phyloP scores from a whole-genome alignment of 2,888 invertebrate genomes.

The Diaprepes abbreviatus region DNA sequence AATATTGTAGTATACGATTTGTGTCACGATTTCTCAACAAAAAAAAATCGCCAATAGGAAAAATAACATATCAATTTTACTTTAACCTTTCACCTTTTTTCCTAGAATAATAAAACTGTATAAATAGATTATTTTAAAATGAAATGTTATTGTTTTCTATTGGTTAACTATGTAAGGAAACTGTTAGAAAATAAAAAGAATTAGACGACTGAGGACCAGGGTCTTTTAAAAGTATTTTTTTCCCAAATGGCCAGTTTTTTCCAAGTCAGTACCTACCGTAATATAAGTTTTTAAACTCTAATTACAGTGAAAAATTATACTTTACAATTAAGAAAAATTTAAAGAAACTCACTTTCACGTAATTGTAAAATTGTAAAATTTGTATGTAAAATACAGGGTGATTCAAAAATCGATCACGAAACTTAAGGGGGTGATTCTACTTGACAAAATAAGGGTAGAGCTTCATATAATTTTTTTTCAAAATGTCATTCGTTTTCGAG shows the following conservation, averaged over 20 bases:
- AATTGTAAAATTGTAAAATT: too few species aligned
- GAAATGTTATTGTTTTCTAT: slow-evolving; percentile 2
- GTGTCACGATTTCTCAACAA: slow-evolving; percentile 37
- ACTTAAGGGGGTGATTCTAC: too few species aligned
- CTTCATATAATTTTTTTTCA: too few species aligned
- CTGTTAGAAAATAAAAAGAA: slow-evolving; percentile 36
- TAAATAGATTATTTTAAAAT: too few species aligned
- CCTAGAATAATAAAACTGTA: too few species aligned
- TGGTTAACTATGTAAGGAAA: slow-evolving; percentile 26
- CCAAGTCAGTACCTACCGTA: slow-evolving; percentile 27
- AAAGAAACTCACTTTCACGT: too few species aligned
- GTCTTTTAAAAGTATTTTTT: slow-evolving; percentile 40
- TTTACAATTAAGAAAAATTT: slow-evolving; percentile 4
- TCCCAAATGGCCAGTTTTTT: slow-evolving; percentile 45
- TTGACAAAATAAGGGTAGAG: too few species aligned
- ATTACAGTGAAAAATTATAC: slow-evolving; percentile 4
- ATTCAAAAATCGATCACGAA: too few species aligned
- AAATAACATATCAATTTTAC: slow-evolving; percentile 2
- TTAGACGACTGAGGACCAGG: slow-evolving; percentile 49
- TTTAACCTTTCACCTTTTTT: too few species aligned
- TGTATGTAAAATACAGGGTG: too few species aligned
- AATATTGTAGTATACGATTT: slow-evolving; percentile 49
- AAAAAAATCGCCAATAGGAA: neutral
- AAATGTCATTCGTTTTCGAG: too few species aligned
- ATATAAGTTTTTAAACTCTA: slow-evolving; percentile 25